phyloP scores from a whole-genome alignment of 2,797 vertebrate species.

The Takifugu rubripes region DNA sequence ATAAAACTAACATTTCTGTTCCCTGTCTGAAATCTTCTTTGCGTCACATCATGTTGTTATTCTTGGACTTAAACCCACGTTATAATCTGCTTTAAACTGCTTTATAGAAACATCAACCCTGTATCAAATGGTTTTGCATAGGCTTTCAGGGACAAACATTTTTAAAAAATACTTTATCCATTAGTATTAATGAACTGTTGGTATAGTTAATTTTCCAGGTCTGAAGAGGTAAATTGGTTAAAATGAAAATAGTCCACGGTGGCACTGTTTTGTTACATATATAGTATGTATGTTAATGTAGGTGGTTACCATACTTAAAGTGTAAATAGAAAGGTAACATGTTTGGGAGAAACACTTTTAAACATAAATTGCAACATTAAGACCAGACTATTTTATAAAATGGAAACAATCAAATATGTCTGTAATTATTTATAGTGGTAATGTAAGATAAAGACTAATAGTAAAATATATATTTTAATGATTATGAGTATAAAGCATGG shows the following conservation, averaged over 20 bases:
- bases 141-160: slow-evolving; percentile 40
- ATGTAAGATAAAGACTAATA: slow-evolving; percentile 78
- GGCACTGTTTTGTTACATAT: slow-evolving; percentile 57
- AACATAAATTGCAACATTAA: slow-evolving; percentile 60
- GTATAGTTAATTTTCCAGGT: slow-evolving; percentile 45
- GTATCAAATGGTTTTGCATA: slow-evolving; percentile 37
- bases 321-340: slow-evolving; percentile 66
- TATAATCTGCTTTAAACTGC: slow-evolving; percentile 9
- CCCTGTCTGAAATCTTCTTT: slow-evolving; percentile 78
- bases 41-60: slow-evolving; percentile 70
- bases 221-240: slow-evolving; percentile 24
- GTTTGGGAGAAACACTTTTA: slow-evolving; percentile 69
- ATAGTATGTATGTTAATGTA: slow-evolving; percentile 53
- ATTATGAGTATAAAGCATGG: slow-evolving; percentile 76
- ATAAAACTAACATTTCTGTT: slow-evolving; percentile 83
- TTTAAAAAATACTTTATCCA: slow-evolving; percentile 1
- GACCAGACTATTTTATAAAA: slow-evolving; percentile 74
- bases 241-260: slow-evolving; percentile 26
- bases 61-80: slow-evolving; percentile 31
- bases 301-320: slow-evolving; percentile 52
- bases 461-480: slow-evolving; percentile 81
- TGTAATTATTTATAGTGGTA: slow-evolving; percentile 77
- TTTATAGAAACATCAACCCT: not conserved
- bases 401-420: slow-evolving; percentile 39
- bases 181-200: slow-evolving; percentile 38